Base-by-base conservation (phyloP, 2,113 vertebrate species). In the Anhinga rufa region DNA sequence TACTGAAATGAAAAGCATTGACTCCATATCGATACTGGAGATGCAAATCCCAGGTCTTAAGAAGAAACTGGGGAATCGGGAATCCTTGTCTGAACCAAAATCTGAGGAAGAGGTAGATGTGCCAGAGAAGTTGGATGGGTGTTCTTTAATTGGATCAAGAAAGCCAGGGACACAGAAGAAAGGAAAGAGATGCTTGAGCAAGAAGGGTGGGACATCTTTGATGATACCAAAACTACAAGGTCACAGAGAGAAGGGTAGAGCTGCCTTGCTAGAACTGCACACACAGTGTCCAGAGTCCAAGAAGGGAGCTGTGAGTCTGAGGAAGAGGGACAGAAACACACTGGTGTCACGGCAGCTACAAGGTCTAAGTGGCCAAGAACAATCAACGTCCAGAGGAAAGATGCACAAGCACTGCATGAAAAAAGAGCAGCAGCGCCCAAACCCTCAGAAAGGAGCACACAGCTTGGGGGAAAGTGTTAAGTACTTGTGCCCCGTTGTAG, bases 381-480 rank as follows among this genome's bases (percentile, higher is more conserved):
- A 80, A 7, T 21, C 34, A 65, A 6, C n/a, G 54, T 2, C 19
- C 17, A 64, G 58, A 70, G 46, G 44, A 65, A 64, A 38, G 49
- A 49, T n/a, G 51, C 5, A 1, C 19, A 61, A 40, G 34, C 1
- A 0, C 40, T 85, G 32, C 21, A 2, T 32, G 6, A 31, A 58
- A 29, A 70, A 91, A 18, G 65, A 90, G 18, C 58, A 26, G n/a
- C 74, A 48, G 62, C 85, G 26, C 46, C 91, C 82, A 55, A 54
- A 34, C 55, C 14, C 28, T 72, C 57, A 51, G 58, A 54, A 88
- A 38, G 54, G 32, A 88, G 20, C 60, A 48, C 54, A 21, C 44
- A 71, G 46, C 38, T 16, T 48, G 9, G 26, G 12, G 16, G 29
- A 58, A 74, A 60, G 38, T 46, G 94, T 87, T 97, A 86, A 83